A percentile compares a stretch with the other conserved stretches of the same genome.
phyloP scores from a whole-genome alignment of 2,113 vertebrate genomes.

The Xenopus laevis region DNA sequence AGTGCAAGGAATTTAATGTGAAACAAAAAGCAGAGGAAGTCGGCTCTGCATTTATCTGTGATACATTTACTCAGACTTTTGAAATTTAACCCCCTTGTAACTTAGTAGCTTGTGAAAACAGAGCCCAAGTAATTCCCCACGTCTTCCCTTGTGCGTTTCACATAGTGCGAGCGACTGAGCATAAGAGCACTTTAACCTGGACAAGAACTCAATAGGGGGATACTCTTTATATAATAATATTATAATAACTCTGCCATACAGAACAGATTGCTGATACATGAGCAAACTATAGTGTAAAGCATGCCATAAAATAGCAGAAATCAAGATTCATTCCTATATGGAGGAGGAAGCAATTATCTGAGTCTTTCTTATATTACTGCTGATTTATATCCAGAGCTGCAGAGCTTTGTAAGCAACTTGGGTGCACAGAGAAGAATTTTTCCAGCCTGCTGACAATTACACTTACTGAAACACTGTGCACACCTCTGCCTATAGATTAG shows the following conservation, averaged over 20 bases:
- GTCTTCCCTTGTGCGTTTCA: not conserved
- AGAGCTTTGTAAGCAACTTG: too few relatives aligned
- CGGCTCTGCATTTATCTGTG: not conserved
- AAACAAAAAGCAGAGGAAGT: not conserved
- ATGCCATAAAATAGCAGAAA: too few relatives aligned
- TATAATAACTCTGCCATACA: not conserved
- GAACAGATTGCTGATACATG: not conserved
- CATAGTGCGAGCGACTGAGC: constrained; percentile 12
- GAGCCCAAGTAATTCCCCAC: not conserved
- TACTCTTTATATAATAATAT: not conserved
- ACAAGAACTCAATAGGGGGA: not conserved
- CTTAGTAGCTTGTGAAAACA: not conserved
- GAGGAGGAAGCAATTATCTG: too few relatives aligned
- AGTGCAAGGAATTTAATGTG: not conserved
- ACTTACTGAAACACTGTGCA: too few relatives aligned
- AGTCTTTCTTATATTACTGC: too few relatives aligned
- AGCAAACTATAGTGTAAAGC: not conserved
- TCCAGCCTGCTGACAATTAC: not conserved
- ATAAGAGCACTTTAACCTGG: constrained; percentile 24
- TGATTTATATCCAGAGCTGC: too few relatives aligned
- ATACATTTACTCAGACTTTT: not conserved
- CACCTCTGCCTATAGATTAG: too few relatives aligned
- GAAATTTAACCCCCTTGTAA: not conserved
- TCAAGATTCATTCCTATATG: too few relatives aligned
- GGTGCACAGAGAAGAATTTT: not conserved